phyloP scores from a whole-genome alignment of 2,113 vertebrate species.

The Sprattus sprattus region DNA sequence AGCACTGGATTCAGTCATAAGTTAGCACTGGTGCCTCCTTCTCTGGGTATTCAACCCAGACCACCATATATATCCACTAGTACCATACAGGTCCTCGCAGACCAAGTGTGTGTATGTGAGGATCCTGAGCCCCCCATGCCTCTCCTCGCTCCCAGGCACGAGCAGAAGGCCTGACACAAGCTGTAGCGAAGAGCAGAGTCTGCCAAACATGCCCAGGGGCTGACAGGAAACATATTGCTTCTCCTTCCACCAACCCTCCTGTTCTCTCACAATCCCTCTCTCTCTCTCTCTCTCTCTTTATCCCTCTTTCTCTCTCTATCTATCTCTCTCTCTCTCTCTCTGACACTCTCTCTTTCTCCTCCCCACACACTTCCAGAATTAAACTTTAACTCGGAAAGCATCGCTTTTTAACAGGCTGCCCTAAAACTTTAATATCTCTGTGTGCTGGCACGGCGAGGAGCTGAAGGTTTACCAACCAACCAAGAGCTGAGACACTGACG shows the following conservation, averaged over 20 bases:
- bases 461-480: constrained; percentile 29
- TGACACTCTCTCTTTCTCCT: constrained; percentile 15
- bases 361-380: constrained; percentile 65
- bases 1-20: not conserved
- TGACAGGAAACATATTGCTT: constrained; percentile 70
- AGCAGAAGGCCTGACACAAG: constrained; percentile 57
- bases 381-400: constrained; percentile 65
- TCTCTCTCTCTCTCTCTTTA: not conserved
- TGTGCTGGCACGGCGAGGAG: constrained; percentile 28
- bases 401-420: constrained; percentile 37
- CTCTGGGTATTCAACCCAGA: not conserved
- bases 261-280: constrained; percentile 55
- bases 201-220: constrained; percentile 63
- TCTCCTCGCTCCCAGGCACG: constrained; percentile 3
- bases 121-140: not conserved
- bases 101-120: not conserved
- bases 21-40: no score
- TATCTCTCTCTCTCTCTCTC: not conserved
- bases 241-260: constrained; percentile 35
- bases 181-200: constrained; percentile 48
- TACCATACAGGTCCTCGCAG: no score
- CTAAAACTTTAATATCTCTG: constrained; percentile 69
- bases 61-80: not conserved
- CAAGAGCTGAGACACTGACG: not conserved
- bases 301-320: not conserved